Percentiles rank a stretch among this genome's conserved stretches.
Evolutionary conservation across 2,113 vertebrate genomes (phyloP).

Genomic region (Podilymbus podiceps): DNA sequence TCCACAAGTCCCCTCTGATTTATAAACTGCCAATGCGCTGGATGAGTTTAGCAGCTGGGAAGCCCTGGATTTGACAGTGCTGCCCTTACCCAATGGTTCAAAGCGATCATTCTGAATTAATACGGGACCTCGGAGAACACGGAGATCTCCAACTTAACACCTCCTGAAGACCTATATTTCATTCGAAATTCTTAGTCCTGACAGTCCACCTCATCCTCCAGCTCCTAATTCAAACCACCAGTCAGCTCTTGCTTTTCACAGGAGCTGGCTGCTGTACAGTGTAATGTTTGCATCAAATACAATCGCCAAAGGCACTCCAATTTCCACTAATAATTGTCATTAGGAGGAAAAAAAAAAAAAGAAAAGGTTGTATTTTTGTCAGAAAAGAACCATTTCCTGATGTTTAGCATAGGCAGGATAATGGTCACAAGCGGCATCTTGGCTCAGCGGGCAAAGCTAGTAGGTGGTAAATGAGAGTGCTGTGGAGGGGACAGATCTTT

Average conservation of each 20-base stretch:
- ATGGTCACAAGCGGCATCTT: slow-evolving; percentile 33
- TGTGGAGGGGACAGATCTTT: slow-evolving; percentile 30
- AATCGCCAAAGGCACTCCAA: neutral
- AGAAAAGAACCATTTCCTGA: slow-evolving; percentile 9
- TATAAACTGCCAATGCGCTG: neutral
- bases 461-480: slow-evolving; percentile 62
- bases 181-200: neutral
- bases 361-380: neutral
- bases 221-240: neutral
- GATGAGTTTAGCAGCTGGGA: neutral
- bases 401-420: slow-evolving; percentile 11
- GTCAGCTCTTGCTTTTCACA: neutral
- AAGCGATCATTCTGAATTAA: neutral
- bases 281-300: neutral
- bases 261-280: neutral
- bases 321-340: slow-evolving; percentile 48
- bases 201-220: neutral
- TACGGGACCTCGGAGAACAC: neutral
- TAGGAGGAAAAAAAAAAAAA: neutral
- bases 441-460: slow-evolving; percentile 3
- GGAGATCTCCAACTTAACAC: neutral
- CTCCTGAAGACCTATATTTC: neutral
- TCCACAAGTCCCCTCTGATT: neutral
- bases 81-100: neutral
- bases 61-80: neutral